Conservation (phyloP, 2,888 invertebrate genomes). For the Torymus aiolomorphi region DNA sequence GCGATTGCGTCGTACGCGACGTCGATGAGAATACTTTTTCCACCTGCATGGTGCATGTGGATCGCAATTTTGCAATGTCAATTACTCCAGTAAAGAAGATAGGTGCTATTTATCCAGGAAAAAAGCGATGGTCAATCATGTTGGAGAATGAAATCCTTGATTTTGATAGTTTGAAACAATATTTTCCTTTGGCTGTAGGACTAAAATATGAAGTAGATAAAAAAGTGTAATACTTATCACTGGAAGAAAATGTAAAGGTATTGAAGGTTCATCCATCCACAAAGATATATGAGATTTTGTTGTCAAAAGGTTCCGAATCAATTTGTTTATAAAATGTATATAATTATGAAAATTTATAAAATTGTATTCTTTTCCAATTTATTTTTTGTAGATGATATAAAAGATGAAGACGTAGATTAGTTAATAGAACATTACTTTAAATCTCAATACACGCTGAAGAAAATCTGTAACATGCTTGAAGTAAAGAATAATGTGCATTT, state of each 20-base stretch:
- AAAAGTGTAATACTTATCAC: background rate
- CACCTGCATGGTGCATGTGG: too few species aligned
- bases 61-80: too few species aligned
- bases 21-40: too few species aligned
- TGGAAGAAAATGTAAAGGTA: background rate
- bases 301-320: background rate
- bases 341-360: background rate
- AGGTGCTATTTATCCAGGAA: background rate
- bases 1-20: too few species aligned
- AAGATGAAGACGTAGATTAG: background rate
- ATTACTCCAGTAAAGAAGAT: background rate
- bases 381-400: background rate
- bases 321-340: too few species aligned
- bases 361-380: background rate
- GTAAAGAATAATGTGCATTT: background rate
- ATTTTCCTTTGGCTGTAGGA: background rate
- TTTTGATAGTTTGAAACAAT: background rate
- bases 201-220: slow-evolving; percentile 3
- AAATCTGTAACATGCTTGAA: slow-evolving; percentile 13
- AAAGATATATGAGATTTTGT: background rate
- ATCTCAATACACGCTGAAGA: slow-evolving; percentile 11
- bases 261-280: background rate
- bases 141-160: background rate
- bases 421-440: background rate
- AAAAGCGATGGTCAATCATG: background rate